Evolutionary conservation across 30 jellyfish, hydroid and myxozoan species (phyloP).

Genomic region (Cassiopea andromeda): DNA sequence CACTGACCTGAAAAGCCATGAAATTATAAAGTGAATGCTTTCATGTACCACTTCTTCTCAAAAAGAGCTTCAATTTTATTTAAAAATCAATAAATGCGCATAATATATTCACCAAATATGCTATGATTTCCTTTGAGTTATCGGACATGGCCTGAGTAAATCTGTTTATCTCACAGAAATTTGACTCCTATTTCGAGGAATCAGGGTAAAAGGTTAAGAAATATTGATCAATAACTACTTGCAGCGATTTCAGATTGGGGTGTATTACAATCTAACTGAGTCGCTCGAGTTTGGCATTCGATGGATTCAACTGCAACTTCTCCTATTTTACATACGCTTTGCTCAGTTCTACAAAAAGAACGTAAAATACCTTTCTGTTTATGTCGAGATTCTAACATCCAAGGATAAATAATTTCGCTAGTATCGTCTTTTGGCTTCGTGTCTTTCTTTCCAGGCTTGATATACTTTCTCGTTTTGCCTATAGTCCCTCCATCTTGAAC

Average conservation of each 20-base stretch:
- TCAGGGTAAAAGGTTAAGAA: too few relatives aligned
- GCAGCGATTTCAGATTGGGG: too few relatives aligned
- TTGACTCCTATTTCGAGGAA: too few relatives aligned
- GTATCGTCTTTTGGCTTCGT: background rate
- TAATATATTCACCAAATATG: too few relatives aligned
- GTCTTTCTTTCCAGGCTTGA: background rate
- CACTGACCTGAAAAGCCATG: too few relatives aligned
- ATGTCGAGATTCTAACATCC: constrained; percentile 56
- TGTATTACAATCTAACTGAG: too few relatives aligned
- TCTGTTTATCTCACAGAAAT: background rate
- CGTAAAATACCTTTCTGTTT: constrained; percentile 7
- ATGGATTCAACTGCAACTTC: background rate
- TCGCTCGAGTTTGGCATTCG: background rate
- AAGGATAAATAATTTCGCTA: constrained; percentile 40
- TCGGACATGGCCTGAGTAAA: background rate
- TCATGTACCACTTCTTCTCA: too few relatives aligned
- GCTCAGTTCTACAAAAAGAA: background rate
- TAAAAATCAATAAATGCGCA: too few relatives aligned
- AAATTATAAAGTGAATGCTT: too few relatives aligned
- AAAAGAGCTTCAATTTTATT: too few relatives aligned
- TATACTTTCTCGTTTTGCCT: background rate
- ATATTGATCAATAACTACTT: too few relatives aligned
- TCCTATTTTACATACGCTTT: too few relatives aligned
- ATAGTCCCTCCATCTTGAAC: background rate
- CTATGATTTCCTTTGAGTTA: background rate